Evolutionary conservation across 2,113 vertebrate species (phyloP).

Genomic region (Uria aalge): DNA sequence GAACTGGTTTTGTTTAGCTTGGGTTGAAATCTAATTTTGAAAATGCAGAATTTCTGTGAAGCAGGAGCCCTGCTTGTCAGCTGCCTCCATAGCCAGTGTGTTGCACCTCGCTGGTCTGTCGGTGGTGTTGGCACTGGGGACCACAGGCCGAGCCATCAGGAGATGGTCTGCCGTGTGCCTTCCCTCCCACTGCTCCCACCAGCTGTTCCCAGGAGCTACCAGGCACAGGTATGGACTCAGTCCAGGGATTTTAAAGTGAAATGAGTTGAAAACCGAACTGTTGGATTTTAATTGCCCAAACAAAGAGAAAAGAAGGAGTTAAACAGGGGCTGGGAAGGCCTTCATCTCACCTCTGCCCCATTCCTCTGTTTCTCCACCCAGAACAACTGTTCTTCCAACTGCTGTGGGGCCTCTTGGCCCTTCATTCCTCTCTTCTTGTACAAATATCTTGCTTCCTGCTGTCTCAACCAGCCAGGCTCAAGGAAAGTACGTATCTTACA

Average conservation of each 20-base stretch:
- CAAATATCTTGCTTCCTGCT: slow-evolving; percentile 54
- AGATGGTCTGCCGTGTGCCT: rapidly evolving
- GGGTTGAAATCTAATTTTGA: neutral
- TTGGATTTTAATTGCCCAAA: neutral
- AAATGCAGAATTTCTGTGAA: neutral
- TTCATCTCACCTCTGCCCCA: neutral
- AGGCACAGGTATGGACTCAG: neutral
- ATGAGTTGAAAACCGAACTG: neutral
- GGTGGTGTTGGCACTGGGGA: neutral
- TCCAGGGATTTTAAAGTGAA: neutral
- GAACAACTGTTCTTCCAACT: neutral
- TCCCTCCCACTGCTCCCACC: neutral
- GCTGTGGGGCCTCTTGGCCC: slow-evolving; percentile 31
- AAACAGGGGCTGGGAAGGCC: neutral
- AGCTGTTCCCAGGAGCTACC: neutral
- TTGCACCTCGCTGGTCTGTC: rapidly evolving
- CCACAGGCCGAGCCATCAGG: neutral
- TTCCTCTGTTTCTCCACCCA: neutral
- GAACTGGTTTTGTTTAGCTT: neutral
- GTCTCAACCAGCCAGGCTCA: neutral
- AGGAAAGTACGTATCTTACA: neutral
- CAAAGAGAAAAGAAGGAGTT: neutral
- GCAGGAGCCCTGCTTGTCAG: neutral
- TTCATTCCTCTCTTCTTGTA: slow-evolving; percentile 35
- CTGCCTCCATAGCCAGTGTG: neutral